Percentiles rank a stretch among this genome's conserved stretches.
Evolutionary conservation across 2,797 vertebrate species (phyloP).

Genomic region (Microcaecilia unicolor): DNA sequence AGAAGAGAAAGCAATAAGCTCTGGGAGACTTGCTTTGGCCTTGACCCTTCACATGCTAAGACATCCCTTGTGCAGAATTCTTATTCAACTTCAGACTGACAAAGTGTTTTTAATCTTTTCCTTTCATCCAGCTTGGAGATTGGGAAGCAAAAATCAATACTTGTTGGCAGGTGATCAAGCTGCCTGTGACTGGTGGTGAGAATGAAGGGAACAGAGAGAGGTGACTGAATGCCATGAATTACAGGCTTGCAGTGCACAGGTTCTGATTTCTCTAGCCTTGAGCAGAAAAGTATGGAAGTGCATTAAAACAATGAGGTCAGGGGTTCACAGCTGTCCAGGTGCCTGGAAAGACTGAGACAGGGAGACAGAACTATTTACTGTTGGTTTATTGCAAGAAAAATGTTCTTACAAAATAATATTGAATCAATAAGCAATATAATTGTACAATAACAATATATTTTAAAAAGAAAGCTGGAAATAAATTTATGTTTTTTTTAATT

Average conservation of each 20-base stretch:
- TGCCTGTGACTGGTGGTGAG: constrained; percentile 38
- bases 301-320: constrained; percentile 48
- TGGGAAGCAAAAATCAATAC: constrained; percentile 98
- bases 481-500: too few relatives aligned
- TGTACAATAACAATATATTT: too few relatives aligned
- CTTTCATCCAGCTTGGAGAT: constrained; percentile 91
- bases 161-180: constrained; percentile 91
- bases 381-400: constrained; percentile 40
- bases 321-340: constrained; percentile 29
- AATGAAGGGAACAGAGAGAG: background rate
- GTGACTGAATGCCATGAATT: constrained; percentile 37
- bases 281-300: constrained; percentile 53
- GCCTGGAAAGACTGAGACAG: constrained; percentile 35
- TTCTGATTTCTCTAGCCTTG: constrained; percentile 49
- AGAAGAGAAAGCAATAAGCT: fast-evolving
- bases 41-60: constrained; percentile 52
- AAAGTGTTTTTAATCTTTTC: constrained; percentile 99
- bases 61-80: constrained; percentile 81
- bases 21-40: constrained; percentile 28
- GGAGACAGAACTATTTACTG: constrained; percentile 52
- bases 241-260: constrained; percentile 42
- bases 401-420: too few relatives aligned
- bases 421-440: too few relatives aligned
- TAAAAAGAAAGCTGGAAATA: too few relatives aligned
- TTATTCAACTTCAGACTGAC: constrained; percentile 97